phyloP scores from a whole-genome alignment of 2,888 invertebrate species.

The Volucella inflata region DNA sequence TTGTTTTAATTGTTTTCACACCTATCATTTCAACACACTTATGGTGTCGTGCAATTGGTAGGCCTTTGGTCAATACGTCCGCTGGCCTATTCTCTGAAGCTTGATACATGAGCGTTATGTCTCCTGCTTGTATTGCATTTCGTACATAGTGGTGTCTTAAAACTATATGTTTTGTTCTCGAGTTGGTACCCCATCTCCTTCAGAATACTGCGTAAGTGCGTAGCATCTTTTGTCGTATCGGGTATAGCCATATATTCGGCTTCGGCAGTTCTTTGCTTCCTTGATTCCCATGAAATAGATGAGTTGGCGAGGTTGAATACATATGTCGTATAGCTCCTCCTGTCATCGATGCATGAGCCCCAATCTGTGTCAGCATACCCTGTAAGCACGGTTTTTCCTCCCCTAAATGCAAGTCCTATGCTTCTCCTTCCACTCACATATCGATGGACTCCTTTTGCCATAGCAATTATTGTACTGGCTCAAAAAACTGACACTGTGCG shows the following conservation, averaged over 20 bases:
- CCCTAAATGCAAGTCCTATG: background rate
- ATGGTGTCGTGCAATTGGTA: too few relatives aligned
- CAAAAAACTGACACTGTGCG: background rate
- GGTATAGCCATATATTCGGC: constrained; percentile 55
- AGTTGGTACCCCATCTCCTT: background rate
- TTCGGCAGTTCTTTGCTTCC: constrained; percentile 50
- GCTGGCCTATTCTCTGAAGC: background rate
- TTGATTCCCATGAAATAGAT: constrained; percentile 19
- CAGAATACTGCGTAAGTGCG: background rate
- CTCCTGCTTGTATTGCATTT: background rate
- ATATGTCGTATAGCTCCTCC: background rate
- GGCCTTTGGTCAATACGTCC: background rate
- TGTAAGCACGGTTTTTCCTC: background rate
- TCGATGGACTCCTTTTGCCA: background rate
- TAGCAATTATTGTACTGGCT: background rate
- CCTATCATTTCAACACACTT: too few relatives aligned
- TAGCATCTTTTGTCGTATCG: background rate
- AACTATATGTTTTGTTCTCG: background rate
- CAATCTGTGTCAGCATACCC: background rate
- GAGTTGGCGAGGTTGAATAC: background rate
- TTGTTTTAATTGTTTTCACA: too few relatives aligned
- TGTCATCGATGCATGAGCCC: background rate
- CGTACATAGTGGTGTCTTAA: background rate
- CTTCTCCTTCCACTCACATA: background rate
- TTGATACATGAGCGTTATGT: too few relatives aligned